Conservation (phyloP, 2,797 vertebrate genomes). For the Botia almorhae region DNA sequence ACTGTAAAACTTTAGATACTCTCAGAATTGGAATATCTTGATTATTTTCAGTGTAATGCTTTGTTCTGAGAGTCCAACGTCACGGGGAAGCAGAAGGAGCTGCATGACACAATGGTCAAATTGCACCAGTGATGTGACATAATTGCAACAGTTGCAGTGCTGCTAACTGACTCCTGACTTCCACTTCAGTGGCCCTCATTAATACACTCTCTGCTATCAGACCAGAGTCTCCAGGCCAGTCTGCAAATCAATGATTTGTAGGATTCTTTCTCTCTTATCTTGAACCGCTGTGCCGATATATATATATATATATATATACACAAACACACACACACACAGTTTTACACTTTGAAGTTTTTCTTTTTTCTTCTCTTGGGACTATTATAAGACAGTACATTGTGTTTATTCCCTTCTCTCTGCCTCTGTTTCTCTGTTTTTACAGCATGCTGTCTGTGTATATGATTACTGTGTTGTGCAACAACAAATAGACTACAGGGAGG, state of each 20-base stretch:
- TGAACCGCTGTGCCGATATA: not conserved
- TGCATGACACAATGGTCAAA: not conserved
- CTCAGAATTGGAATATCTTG: not conserved
- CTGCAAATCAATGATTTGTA: slow-evolving; percentile 9
- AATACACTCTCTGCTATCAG: slow-evolving; percentile 18
- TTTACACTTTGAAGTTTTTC: slow-evolving; percentile 4
- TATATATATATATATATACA: not conserved
- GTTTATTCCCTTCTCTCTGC: not conserved
- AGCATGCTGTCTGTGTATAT: not conserved
- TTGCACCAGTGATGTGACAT: slow-evolving; percentile 8
- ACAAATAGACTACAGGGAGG: not conserved
- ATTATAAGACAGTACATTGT: not conserved
- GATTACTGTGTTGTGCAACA: slow-evolving; percentile 15
- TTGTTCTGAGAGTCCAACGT: not conserved
- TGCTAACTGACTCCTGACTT: slow-evolving; percentile 40
- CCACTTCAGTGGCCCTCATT: slow-evolving; percentile 40
- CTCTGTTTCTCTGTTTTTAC: not conserved
- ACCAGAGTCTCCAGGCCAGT: slow-evolving; percentile 16
- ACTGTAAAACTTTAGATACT: not conserved
- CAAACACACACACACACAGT: not conserved
- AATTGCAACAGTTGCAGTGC: slow-evolving; percentile 37
- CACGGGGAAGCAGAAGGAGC: not conserved
- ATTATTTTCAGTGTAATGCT: not conserved
- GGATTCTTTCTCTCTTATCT: slow-evolving; percentile 4
- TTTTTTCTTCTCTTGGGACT: not conserved